phyloP scores from a whole-genome alignment of 2,113 vertebrate genomes.

The Arenaria interpres region DNA sequence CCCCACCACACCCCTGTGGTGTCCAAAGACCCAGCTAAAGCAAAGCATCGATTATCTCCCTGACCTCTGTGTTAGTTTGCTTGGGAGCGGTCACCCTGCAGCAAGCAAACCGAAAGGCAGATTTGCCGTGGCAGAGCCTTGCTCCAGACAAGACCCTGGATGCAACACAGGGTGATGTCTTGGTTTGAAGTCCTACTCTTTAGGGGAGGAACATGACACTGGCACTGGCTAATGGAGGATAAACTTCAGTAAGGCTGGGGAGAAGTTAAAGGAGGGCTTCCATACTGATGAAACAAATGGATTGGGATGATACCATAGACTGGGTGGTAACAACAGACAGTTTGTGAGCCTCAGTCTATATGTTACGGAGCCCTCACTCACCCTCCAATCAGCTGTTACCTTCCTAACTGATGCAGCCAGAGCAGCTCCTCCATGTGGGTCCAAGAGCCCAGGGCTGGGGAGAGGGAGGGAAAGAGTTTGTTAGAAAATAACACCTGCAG shows the following conservation, averaged over 20 bases:
- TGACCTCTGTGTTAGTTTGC: conserved; percentile 59
- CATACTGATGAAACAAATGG: neutral
- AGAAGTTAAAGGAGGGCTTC: neutral
- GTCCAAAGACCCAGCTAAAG: conserved; percentile 46
- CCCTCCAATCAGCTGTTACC: neutral
- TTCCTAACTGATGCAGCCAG: neutral
- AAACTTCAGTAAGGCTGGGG: neutral
- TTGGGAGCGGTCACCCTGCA: neutral
- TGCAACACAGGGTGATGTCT: neutral
- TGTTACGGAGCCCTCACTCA: rapidly evolving
- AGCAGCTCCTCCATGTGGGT: neutral
- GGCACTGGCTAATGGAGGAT: neutral
- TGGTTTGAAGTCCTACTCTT: neutral
- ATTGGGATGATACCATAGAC: neutral
- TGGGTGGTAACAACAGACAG: neutral
- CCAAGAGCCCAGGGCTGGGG: rapidly evolving
- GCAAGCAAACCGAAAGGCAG: conserved; percentile 36
- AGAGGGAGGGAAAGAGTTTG: neutral
- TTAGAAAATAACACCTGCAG: neutral
- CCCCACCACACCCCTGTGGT: conserved; percentile 53
- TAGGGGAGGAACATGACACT: neutral
- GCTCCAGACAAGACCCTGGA: neutral
- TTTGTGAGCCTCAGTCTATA: neutral
- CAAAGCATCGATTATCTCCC: conserved; percentile 26
- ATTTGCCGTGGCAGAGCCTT: neutral